These are phyloP conservation scores for Lordiphosa clarofinis DNA, from an alignment of 1,140 invertebrate genomes.

Conservation along the genomic window DNA sequence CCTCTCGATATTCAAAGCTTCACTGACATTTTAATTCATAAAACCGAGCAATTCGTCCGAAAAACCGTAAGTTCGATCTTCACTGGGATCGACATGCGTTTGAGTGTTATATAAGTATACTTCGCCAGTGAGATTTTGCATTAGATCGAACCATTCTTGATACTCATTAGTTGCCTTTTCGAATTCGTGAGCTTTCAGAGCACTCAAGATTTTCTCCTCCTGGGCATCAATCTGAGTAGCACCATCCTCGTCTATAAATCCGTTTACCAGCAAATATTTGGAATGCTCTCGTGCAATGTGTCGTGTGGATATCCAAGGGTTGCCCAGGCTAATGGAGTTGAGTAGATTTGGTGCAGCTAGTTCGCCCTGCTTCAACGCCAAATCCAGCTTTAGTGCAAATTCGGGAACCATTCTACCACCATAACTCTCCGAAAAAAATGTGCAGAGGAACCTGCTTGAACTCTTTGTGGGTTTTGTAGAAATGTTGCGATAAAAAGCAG, in stretches of 20 bases:
- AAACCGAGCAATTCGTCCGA: slow-evolving; percentile 80
- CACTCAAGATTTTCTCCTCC: slow-evolving; percentile 81
- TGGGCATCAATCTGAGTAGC: slow-evolving; percentile 69
- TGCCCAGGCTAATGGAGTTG: slow-evolving; percentile 89
- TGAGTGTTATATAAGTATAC: slow-evolving; percentile 51
- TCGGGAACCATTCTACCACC: slow-evolving; percentile 94
- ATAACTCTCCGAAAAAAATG: slow-evolving; percentile 93
- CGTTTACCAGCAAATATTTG: slow-evolving; percentile 81
- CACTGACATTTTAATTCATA: slow-evolving; percentile 87
- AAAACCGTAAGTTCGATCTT: slow-evolving; percentile 50
- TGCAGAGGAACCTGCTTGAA: slow-evolving; percentile 88
- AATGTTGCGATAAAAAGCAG: slow-evolving; percentile 87
- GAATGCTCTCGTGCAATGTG: slow-evolving; percentile 90
- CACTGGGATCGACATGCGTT: slow-evolving; percentile 34
- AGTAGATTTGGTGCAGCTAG: slow-evolving; percentile 84
- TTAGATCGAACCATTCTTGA: slow-evolving; percentile 6
- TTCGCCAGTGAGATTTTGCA: slow-evolving; percentile 35
- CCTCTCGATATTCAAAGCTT: slow-evolving; percentile 83
- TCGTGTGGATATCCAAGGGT: slow-evolving; percentile 92
- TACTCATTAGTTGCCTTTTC: slow-evolving; percentile 28
- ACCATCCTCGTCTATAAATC: slow-evolving; percentile 83
- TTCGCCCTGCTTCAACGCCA: slow-evolving; percentile 84
- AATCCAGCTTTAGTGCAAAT: slow-evolving; percentile 82
- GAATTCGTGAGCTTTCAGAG: slow-evolving; percentile 63
- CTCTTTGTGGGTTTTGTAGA: slow-evolving; percentile 83